Evolutionary conservation across 2,797 vertebrate genomes (phyloP), one percentile per base, ranked within the genome.

Genomic region (Rachycentron canadum): DNA sequence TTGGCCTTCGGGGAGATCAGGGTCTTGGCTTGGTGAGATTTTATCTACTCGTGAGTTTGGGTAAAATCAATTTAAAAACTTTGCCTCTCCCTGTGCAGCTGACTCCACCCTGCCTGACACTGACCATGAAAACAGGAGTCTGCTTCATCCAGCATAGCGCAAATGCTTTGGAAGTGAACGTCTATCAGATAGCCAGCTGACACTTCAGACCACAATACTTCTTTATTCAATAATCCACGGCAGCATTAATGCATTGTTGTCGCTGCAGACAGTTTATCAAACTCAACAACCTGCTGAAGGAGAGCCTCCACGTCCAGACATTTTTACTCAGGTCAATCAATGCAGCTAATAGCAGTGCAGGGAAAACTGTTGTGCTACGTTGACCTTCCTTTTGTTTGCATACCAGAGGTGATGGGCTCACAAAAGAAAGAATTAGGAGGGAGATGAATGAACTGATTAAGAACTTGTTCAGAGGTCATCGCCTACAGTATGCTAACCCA

Each of bases 391-490:
- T 77, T n/a, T 76, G 69, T 28, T 17, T 58, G 59, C 74, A 74
- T 76, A 53, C 66, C 61, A 38, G 50, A 68, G 32, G 41, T 45
- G 50, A 70, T 53, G 12, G 38, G 12, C 2, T 62, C 6, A 71
- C 55, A 75, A 83, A 83, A 55, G 57, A 68, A 82, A 55, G 52
- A 59, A 66, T 53, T 23, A 28, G 50, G 45, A 61, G 34, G 14
- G 30, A 78, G 84, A 88, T 81, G 76, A 74, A 76, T 26, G 49
- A 30, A 32, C 36, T 73, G 86, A 88, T 86, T 61, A 79, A 41
- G 32, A 65, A 82, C 52, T 49, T 49, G 72, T 73, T 84, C 43
- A 10, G 52, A 71, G 68, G 85, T 70, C 76, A 12, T 66, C n/a
- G 6, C 21, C 7, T 64, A 17, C 47, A 57, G 62, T 50, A 19